These are phyloP conservation scores for Melanitta fusca DNA, from an alignment of 2,797 vertebrate genomes.

Conservation along the genomic window DNA sequence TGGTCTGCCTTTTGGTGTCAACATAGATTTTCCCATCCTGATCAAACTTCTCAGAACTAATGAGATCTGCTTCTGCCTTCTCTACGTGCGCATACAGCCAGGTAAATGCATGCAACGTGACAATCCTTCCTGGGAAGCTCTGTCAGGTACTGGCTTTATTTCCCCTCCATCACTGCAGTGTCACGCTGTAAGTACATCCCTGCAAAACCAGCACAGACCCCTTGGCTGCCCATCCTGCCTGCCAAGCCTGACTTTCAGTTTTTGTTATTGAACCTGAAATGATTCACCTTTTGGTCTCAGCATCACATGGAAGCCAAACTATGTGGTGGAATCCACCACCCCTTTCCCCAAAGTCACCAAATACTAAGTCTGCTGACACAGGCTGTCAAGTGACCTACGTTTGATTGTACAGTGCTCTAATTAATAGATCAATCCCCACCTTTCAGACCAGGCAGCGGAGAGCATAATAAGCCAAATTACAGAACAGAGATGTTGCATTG, in stretches of 20 bases:
- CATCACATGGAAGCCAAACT: neutral
- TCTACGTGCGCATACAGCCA: accelerated
- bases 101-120: neutral
- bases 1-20: neutral
- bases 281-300: neutral
- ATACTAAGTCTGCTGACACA: neutral
- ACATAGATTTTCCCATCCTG: neutral
- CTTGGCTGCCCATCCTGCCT: neutral
- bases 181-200: neutral
- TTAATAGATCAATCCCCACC: constrained; percentile 46
- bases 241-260: neutral
- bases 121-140: neutral
- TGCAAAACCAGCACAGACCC: neutral
- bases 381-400: neutral
- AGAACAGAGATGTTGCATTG: constrained; percentile 49
- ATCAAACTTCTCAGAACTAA: neutral
- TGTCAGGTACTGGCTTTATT: neutral
- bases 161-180: neutral
- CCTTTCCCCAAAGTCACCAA: neutral
- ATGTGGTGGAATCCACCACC: neutral
- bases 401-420: constrained; percentile 12
- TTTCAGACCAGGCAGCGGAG: neutral
- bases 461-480: constrained; percentile 47
- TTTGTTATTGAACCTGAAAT: neutral
- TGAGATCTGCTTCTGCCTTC: accelerated